These are phyloP conservation scores for Argyresthia albistria DNA, from an alignment of 2,888 invertebrate species.

Conservation along the genomic window DNA sequence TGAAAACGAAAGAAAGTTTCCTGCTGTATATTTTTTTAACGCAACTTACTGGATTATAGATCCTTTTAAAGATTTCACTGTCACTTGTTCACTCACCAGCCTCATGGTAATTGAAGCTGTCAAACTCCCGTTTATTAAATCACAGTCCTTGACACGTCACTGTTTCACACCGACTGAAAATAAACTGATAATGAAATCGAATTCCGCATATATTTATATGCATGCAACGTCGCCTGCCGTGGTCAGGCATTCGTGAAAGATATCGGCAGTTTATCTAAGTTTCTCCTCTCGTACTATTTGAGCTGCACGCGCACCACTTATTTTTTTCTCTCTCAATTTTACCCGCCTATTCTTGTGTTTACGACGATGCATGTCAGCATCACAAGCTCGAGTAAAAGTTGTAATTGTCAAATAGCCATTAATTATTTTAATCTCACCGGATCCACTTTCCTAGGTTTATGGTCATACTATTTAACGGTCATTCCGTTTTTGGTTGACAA, in stretches of 20 bases:
- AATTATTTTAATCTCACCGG: too few species aligned
- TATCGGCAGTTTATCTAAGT: slow-evolving; percentile 42
- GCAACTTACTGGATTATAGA: slow-evolving; percentile 21
- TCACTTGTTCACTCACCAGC: slow-evolving; percentile 47
- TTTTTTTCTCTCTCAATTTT: slow-evolving; percentile 11
- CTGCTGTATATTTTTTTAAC: not conserved
- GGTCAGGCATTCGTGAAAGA: slow-evolving; percentile 67
- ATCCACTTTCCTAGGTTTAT: too few species aligned
- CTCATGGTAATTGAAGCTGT: slow-evolving; percentile 54
- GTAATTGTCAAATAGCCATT: not conserved
- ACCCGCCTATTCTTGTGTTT: not conserved
- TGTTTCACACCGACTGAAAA: slow-evolving; percentile 48
- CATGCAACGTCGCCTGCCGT: slow-evolving; percentile 43
- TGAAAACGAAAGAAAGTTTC: slow-evolving; percentile 30
- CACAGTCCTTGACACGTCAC: slow-evolving; percentile 41
- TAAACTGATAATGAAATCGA: slow-evolving; percentile 68
- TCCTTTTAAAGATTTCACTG: slow-evolving; percentile 20
- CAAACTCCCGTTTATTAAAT: slow-evolving; percentile 20
- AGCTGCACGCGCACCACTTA: slow-evolving; percentile 15
- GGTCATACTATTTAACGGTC: too few species aligned
- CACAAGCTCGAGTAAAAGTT: slow-evolving; percentile 12
- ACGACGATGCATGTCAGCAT: not conserved
- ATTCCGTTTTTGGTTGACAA: too few species aligned
- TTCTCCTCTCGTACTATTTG: slow-evolving; percentile 32
- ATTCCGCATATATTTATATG: slow-evolving; percentile 70